Percentiles rank a stretch among this genome's conserved stretches.
Conservation (phyloP, 2,888 invertebrate genomes). For the Harpalus rubripes region DNA sequence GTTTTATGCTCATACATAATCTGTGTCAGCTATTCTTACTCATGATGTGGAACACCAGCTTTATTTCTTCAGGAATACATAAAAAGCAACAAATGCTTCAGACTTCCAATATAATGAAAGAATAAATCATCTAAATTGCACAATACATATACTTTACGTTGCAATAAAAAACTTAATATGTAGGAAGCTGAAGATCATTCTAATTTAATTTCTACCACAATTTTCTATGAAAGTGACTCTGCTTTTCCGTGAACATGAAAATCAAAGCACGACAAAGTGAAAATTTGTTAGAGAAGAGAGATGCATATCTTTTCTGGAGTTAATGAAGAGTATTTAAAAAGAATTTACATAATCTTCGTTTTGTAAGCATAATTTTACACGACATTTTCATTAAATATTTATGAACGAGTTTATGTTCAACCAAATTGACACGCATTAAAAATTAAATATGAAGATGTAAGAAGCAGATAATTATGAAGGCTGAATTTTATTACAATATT, state of each 20-base stretch:
- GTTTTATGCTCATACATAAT: not conserved
- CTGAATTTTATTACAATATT: not conserved
- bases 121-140: slow-evolving; percentile 9
- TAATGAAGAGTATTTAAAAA: slow-evolving; percentile 28
- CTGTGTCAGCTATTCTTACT: not conserved
- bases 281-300: slow-evolving; percentile 13
- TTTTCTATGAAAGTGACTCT: not conserved
- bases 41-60: not conserved
- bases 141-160: slow-evolving; percentile 11
- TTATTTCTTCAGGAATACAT: not conserved
- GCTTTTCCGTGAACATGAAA: not conserved
- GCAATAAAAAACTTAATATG: slow-evolving; percentile 40
- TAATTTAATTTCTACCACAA: slow-evolving; percentile 21
- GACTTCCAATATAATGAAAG: slow-evolving; percentile 14
- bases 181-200: not conserved
- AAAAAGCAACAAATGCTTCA: slow-evolving; percentile 22
- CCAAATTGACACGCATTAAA: not conserved
- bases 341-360: slow-evolving; percentile 33
- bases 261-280: not conserved
- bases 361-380: slow-evolving; percentile 23
- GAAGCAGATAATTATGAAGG: not conserved
- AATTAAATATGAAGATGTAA: not conserved
- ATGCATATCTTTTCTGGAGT: slow-evolving; percentile 12
- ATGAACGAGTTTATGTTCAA: slow-evolving; percentile 6
- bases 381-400: slow-evolving; percentile 17